Conservation (phyloP, 2,888 invertebrate species). For the Hydrotaea cyrtoneurina region DNA sequence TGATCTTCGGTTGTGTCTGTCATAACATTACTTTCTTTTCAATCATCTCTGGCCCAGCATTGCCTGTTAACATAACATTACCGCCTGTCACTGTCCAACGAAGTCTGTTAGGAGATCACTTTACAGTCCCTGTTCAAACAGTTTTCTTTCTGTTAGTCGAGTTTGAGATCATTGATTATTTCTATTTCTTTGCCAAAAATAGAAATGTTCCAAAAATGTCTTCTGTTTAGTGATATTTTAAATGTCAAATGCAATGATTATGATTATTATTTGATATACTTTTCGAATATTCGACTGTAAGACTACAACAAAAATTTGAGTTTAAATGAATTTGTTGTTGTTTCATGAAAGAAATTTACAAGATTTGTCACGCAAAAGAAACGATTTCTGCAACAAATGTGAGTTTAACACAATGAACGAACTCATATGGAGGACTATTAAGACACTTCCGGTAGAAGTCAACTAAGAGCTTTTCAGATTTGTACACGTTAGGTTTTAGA, state of each 20-base stretch:
- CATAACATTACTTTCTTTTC: not conserved
- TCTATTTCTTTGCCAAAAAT: too few relatives aligned
- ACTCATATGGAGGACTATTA: not conserved
- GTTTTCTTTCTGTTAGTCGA: too few relatives aligned
- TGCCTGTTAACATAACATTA: too few relatives aligned
- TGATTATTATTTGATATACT: not conserved
- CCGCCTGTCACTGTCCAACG: too few relatives aligned
- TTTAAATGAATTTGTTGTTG: not conserved
- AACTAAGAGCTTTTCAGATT: slow-evolving; percentile 37
- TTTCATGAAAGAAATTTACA: slow-evolving; percentile 51
- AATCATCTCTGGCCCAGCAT: too few relatives aligned
- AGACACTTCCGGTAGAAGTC: slow-evolving; percentile 7
- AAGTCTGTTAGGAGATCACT: too few relatives aligned
- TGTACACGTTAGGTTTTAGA: slow-evolving; percentile 22
- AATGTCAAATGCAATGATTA: slow-evolving; percentile 28
- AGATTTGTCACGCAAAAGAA: slow-evolving; percentile 36
- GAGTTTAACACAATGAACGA: not conserved
- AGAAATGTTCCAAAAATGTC: too few relatives aligned
- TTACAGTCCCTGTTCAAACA: too few relatives aligned
- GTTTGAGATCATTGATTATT: too few relatives aligned
- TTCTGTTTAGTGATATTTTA: not conserved
- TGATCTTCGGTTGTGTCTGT: too few relatives aligned
- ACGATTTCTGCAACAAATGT: slow-evolving; percentile 32
- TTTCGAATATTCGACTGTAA: not conserved
- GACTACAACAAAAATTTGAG: not conserved